Percentiles rank a stretch among this genome's conserved stretches.
Conservation (phyloP, 2,113 vertebrate genomes). For the Pseudorasbora parva region DNA sequence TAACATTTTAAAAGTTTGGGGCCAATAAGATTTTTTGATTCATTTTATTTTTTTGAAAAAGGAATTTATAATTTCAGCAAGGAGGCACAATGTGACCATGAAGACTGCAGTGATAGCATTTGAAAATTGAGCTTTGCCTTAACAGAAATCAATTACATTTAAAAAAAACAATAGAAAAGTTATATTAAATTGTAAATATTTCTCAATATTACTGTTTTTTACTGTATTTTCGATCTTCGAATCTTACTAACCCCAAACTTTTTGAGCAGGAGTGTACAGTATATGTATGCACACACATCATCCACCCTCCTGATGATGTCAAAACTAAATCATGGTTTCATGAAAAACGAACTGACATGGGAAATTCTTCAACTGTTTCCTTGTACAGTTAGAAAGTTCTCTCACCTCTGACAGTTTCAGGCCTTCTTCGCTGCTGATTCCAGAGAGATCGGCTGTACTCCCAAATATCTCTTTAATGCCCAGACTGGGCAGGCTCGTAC, state of each 20-base stretch:
- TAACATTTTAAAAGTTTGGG: too few species aligned
- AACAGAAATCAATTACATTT: background rate
- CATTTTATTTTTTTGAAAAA: too few species aligned
- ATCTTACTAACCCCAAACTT: background rate
- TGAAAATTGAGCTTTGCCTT: background rate
- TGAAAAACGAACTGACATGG: slow-evolving; percentile 1
- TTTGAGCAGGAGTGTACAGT: background rate
- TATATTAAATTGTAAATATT: background rate
- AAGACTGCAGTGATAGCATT: background rate
- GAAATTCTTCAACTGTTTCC: background rate
- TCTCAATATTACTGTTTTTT: background rate
- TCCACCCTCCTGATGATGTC: background rate
- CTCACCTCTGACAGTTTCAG: slow-evolving; percentile 79
- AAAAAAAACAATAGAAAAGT: background rate
- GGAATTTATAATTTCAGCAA: background rate
- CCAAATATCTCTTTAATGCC: slow-evolving; percentile 79
- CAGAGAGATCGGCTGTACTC: slow-evolving; percentile 74
- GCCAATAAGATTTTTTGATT: too few species aligned
- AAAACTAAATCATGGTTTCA: background rate
- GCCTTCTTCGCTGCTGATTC: slow-evolving; percentile 70
- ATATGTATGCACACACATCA: background rate
- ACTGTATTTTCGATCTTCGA: background rate
- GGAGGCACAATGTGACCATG: background rate
- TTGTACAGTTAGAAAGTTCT: background rate
- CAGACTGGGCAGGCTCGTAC: slow-evolving; percentile 76